Evolutionary conservation across 2,113 vertebrate genomes (phyloP).

Genomic region (Verasper variegatus): DNA sequence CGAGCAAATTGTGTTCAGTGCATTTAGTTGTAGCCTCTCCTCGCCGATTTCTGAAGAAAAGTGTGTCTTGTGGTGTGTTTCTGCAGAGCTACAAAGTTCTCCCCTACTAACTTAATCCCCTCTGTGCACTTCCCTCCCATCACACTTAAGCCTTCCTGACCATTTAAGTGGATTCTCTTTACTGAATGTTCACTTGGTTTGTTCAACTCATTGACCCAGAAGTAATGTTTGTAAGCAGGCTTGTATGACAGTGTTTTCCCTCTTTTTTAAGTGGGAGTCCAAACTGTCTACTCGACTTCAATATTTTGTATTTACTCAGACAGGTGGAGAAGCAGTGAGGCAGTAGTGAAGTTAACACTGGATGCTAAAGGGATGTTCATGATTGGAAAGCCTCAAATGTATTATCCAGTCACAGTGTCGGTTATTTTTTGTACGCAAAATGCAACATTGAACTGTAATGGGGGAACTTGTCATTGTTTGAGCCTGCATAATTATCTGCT

Average conservation of each 20-base stretch:
- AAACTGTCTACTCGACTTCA: constrained; percentile 28
- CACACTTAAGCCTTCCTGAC: constrained; percentile 64
- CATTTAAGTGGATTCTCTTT: constrained; percentile 59
- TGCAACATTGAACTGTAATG: background rate
- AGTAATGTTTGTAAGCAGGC: constrained; percentile 58
- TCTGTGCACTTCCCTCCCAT: constrained; percentile 41
- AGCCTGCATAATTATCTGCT: constrained; percentile 9
- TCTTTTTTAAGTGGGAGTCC: constrained; percentile 23
- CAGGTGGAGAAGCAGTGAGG: constrained; percentile 19
- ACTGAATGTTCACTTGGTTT: constrained; percentile 63
- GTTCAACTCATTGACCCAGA: constrained; percentile 55
- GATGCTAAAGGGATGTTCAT: background rate
- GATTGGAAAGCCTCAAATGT: background rate
- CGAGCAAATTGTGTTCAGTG: constrained; percentile 1
- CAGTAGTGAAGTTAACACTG: background rate
- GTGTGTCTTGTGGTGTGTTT: background rate
- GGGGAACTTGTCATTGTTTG: background rate
- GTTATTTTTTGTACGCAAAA: no score
- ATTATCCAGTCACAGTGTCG: background rate
- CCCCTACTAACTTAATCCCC: constrained; percentile 9
- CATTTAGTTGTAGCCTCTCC: background rate
- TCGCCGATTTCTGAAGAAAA: constrained; percentile 33
- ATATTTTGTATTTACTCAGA: constrained; percentile 39
- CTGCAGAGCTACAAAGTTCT: constrained; percentile 25
- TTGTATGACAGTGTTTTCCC: constrained; percentile 25